Conservation (phyloP, 2,888 invertebrate species). For the Danaus chrysippus region DNA sequence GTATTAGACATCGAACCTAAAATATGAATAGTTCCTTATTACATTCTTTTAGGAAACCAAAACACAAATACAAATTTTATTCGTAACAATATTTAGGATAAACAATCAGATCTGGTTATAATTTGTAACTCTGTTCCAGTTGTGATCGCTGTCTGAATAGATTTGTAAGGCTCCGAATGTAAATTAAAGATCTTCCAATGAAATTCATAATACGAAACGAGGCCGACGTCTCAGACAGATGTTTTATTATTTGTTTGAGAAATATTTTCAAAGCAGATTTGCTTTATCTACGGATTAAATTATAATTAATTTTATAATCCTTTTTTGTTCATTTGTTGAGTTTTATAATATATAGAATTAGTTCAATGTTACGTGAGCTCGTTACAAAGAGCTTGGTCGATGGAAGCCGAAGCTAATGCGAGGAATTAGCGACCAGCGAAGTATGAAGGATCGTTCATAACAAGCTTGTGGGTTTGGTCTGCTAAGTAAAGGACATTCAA, state of each 20-base stretch:
- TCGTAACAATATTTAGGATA: background rate
- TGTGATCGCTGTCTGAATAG: background rate
- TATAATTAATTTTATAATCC: too few relatives aligned
- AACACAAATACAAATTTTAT: background rate
- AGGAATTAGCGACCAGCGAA: constrained; percentile 16
- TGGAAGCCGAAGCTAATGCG: constrained; percentile 18
- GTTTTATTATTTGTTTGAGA: too few relatives aligned
- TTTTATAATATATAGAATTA: too few relatives aligned
- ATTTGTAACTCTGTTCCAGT: background rate
- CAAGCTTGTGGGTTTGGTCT: constrained; percentile 8
- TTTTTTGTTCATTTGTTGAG: too few relatives aligned
- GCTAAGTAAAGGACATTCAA: background rate
- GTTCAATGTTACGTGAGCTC: background rate
- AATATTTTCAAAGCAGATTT: too few relatives aligned
- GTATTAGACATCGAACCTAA: constrained; percentile 16
- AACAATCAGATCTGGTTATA: background rate
- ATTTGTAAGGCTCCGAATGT: background rate
- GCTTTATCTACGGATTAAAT: too few relatives aligned
- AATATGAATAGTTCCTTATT: constrained; percentile 12
- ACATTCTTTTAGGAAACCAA: background rate
- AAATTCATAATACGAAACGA: too few relatives aligned
- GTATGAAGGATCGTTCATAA: constrained; percentile 17
- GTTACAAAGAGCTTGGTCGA: constrained; percentile 7
- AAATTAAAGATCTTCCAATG: too few relatives aligned
- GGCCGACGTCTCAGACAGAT: too few relatives aligned